These are phyloP conservation scores for Hafferia zeledoni DNA, from an alignment of 2,797 vertebrate genomes.

Conservation along the genomic window DNA sequence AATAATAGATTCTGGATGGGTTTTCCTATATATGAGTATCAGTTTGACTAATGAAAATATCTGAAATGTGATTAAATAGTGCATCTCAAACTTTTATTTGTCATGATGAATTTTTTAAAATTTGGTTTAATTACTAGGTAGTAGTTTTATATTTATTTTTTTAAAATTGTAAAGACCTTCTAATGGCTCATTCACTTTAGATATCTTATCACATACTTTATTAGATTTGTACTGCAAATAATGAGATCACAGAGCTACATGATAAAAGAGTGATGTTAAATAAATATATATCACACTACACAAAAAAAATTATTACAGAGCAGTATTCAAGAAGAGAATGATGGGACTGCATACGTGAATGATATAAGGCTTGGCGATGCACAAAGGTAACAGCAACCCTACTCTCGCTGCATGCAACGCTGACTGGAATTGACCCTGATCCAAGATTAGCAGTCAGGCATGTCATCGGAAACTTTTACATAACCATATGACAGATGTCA, in stretches of 20 bases:
- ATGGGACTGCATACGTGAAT: rapidly evolving
- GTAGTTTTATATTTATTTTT: background rate
- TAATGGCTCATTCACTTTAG: background rate
- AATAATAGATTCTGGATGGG: background rate
- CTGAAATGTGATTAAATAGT: background rate
- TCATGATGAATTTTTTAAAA: background rate
- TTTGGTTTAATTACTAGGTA: background rate
- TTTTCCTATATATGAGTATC: background rate
- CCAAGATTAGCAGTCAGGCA: conserved; percentile 6
- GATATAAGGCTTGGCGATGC: background rate
- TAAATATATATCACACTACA: background rate
- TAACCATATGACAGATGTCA: conserved; percentile 18
- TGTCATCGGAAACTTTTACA: background rate
- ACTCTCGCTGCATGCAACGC: background rate
- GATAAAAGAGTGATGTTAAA: background rate
- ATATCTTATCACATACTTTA: background rate
- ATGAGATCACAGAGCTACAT: background rate
- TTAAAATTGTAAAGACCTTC: background rate
- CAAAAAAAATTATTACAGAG: background rate
- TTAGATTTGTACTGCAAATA: background rate
- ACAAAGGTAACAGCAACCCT: background rate
- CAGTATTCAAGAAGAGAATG: background rate
- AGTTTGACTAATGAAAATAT: background rate
- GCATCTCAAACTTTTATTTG: background rate
- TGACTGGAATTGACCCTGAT: conserved; percentile 15